phyloP scores from a whole-genome alignment of 35 echinoderm and acorn worm species.

The Eucidaris tribuloides region DNA sequence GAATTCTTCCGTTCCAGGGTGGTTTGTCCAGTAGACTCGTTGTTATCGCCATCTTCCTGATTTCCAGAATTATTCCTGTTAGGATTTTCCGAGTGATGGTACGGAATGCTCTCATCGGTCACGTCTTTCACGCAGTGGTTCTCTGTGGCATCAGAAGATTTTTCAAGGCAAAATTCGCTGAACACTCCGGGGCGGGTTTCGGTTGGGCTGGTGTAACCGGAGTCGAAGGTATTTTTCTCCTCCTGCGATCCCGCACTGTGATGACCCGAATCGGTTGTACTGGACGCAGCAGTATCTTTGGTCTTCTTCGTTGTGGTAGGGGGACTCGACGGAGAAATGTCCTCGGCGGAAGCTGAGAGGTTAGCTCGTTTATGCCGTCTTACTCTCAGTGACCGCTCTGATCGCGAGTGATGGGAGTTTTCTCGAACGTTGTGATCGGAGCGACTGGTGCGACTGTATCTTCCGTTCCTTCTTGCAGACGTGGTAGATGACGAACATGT shows the following conservation, averaged over 20 bases:
- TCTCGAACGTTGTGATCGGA: not conserved
- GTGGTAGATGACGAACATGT: not conserved
- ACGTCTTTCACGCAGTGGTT: not conserved
- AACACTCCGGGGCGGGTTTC: not conserved
- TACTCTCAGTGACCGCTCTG: not conserved
- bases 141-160: no score
- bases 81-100: not conserved
- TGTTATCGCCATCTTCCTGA: constrained; percentile 1
- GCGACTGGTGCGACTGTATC: constrained; percentile 19
- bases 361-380: no score
- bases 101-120: not conserved
- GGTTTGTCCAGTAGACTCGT: not conserved
- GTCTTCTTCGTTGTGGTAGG: not conserved
- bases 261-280: not conserved
- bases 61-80: constrained; percentile 5
- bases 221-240: not conserved
- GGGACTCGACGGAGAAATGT: not conserved
- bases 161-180: not conserved
- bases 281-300: not conserved
- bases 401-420: not conserved
- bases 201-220: not conserved
- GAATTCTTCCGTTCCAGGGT: not conserved
- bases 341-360: not conserved
- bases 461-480: constrained; percentile 20
- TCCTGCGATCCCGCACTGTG: not conserved